These are phyloP conservation scores for Cochlearius cochlearius DNA, from an alignment of 2,113 vertebrate genomes.

Conservation along the genomic window DNA sequence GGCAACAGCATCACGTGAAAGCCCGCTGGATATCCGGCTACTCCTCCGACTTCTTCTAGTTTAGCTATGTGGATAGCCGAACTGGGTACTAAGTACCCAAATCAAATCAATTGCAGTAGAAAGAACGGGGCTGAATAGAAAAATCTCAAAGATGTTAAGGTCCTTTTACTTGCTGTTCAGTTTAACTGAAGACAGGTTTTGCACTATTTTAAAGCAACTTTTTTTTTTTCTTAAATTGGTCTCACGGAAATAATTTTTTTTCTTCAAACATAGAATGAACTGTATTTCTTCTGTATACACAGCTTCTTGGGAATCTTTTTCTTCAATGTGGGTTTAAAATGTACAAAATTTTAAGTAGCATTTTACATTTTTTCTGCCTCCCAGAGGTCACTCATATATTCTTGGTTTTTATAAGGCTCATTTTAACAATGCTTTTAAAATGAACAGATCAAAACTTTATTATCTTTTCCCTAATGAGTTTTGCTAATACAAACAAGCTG, in stretches of 20 bases:
- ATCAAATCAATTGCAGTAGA: not conserved
- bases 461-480: not conserved
- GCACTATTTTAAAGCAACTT: not conserved
- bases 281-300: not conserved
- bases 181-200: not conserved
- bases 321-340: not conserved
- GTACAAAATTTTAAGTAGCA: not conserved
- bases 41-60: not conserved
- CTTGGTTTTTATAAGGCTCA: not conserved
- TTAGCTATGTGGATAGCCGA: not conserved
- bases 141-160: not conserved
- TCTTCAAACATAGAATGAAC: not conserved
- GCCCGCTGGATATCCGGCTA: not conserved
- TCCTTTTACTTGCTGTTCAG: not conserved
- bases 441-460: not conserved
- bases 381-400: not conserved
- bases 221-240: not conserved
- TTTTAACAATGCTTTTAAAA: not conserved
- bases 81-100: not conserved
- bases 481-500: not conserved
- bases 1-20: conserved; percentile 18
- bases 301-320: not conserved
- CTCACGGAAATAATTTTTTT: not conserved
- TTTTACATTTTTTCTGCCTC: not conserved
- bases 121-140: not conserved